phyloP scores from a whole-genome alignment of 2,797 vertebrate species.

The Hypotaenidia philippensis region DNA sequence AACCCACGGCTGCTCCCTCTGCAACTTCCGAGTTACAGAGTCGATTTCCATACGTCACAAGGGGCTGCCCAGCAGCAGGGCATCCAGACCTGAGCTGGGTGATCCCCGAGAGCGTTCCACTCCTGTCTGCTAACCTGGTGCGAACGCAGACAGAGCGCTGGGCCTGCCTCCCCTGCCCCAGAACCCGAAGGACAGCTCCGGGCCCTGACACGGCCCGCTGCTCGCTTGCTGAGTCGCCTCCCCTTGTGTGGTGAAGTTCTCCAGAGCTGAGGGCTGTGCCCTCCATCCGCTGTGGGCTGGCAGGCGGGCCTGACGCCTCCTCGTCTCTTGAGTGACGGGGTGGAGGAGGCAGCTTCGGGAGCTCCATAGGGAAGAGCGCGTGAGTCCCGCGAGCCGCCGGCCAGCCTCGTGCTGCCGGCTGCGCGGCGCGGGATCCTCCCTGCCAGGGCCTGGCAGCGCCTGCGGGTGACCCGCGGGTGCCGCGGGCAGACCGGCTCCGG shows the following conservation, averaged over 20 bases:
- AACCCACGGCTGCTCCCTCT: too few relatives aligned
- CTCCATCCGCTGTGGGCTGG: neutral
- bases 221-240: neutral
- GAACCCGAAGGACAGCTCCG: neutral
- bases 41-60: too few relatives aligned
- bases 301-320: neutral
- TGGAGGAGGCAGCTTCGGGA: neutral
- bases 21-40: too few relatives aligned
- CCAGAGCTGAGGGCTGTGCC: neutral
- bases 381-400: neutral
- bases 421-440: fast-evolving
- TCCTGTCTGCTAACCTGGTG: neutral
- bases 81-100: neutral
- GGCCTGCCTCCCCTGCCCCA: neutral
- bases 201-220: neutral
- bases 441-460: neutral
- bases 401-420: neutral
- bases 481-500: neutral
- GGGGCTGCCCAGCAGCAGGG: neutral
- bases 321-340: fast-evolving
- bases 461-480: fast-evolving
- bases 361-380: neutral
- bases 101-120: fast-evolving
- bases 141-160: neutral
- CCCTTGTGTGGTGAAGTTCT: neutral